Evolutionary conservation across 2,797 vertebrate species (phyloP), one percentile per base, ranked within the genome.

Genomic region (Danionella dracula): DNA sequence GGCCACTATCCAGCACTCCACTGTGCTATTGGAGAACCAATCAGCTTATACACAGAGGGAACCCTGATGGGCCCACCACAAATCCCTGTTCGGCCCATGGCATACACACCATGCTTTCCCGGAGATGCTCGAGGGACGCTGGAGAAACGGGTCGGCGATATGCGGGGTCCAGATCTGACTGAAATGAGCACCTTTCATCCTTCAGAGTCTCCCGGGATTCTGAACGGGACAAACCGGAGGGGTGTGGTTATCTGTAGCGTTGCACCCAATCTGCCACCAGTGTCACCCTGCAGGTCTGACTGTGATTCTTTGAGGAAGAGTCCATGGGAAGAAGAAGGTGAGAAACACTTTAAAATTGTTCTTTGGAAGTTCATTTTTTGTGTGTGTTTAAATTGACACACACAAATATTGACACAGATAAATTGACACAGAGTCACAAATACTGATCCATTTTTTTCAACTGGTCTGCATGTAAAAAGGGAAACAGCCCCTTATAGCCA

Each of bases 101-200:
- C 93, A 4, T 98, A 99, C 78, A 98, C 94, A 0, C 96, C 95
- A 0, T 98, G 94, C 81, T 97, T 97, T 82, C 93, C 94, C 73
- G 92, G 93, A 10, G 93, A 97, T 31, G 90, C 92, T 0, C 85
- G 93, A 48, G 89, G 90, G 55, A 92, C 93, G 4, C 81, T 98
- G 70, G 95, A 98, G 76, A 96, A 93, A 81, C 88, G 93, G 11
- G 94, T 95, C 1, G 90, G 90, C 6, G 23, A 27, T 6, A 27
- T 6, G 0, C 84, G 91, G 1, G 45, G 71, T 1, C 78, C 83
- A 38, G 96, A 98, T 76, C 92, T 94, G 59, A 95, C 95, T 9
- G 96, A 99, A 82, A 95, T 98, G 95, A 98, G 91, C 8, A 98
- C 95, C 0, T 98, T 99, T 64, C 93, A 96, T 74, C 92, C 95